Conservation (phyloP, 53 echinoderm and acorn worm genomes). For the Holothuria scabra region DNA sequence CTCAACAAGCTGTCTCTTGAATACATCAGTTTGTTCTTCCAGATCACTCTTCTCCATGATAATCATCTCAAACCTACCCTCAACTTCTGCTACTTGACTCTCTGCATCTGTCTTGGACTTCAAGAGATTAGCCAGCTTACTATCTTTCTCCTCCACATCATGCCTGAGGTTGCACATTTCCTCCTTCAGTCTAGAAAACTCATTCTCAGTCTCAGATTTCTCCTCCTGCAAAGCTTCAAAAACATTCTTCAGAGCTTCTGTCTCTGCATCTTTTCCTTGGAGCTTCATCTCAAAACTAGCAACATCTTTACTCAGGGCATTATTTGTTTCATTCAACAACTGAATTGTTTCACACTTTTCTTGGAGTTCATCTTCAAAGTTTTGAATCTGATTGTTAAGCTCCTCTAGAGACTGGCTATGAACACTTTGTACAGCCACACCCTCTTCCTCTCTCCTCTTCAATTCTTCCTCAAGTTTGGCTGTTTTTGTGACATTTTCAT, state of each 20-base stretch:
- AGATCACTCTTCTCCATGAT: conserved; percentile 35
- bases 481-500: neutral
- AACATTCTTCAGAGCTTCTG: conserved; percentile 30
- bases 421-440: neutral
- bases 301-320: neutral
- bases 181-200: neutral
- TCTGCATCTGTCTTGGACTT: conserved; percentile 47
- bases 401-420: neutral
- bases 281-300: conserved; percentile 38
- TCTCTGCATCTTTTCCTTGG: conserved; percentile 29
- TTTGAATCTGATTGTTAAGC: neutral
- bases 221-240: conserved; percentile 43
- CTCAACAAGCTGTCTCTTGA: conserved; percentile 21
- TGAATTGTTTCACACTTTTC: conserved; percentile 19
- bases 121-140: neutral
- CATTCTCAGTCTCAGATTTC: neutral
- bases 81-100: neutral
- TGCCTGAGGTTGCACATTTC: neutral
- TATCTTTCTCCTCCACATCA: neutral
- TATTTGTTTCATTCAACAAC: neutral
- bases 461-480: conserved; percentile 7
- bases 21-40: conserved; percentile 38
- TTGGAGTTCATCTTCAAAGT: neutral
- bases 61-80: conserved; percentile 15
- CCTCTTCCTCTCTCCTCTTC: neutral